These are phyloP conservation scores for Tetheella fluctuosa DNA, from an alignment of 2,888 invertebrate genomes.

Conservation along the genomic window DNA sequence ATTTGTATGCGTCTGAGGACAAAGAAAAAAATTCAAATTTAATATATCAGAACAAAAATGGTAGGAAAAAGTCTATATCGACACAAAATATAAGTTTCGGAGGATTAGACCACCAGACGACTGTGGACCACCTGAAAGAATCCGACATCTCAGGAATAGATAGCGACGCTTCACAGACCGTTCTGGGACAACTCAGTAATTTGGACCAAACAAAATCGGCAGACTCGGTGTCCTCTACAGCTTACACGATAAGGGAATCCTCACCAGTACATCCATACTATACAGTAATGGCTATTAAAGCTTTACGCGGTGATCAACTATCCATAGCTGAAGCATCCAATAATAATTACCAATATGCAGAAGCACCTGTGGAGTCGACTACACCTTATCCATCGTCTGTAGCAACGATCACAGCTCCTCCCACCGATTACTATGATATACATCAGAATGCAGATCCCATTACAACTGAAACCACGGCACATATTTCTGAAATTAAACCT, in stretches of 20 bases:
- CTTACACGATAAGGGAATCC: constrained; percentile 62
- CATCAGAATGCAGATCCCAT: constrained; percentile 34
- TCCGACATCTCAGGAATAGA: constrained; percentile 44
- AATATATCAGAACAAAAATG: constrained; percentile 49
- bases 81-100: constrained; percentile 76
- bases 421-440: constrained; percentile 39
- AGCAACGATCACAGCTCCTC: constrained; percentile 46
- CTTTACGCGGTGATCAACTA: constrained; percentile 58
- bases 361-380: constrained; percentile 56
- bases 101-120: constrained; percentile 65
- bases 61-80: constrained; percentile 73
- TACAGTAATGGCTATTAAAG: constrained; percentile 65
- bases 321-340: constrained; percentile 70
- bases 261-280: constrained; percentile 71
- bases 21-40: constrained; percentile 48
- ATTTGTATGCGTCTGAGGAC: constrained; percentile 54
- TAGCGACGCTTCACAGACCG: constrained; percentile 51
- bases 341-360: constrained; percentile 67
- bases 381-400: constrained; percentile 41
- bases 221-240: constrained; percentile 52
- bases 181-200: constrained; percentile 52
- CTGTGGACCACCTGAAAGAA: constrained; percentile 66
- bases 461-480: constrained; percentile 38
- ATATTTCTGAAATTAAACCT: constrained; percentile 33
- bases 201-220: constrained; percentile 47